Conservation (phyloP, 2,113 vertebrate genomes). For the Mugil cephalus region DNA sequence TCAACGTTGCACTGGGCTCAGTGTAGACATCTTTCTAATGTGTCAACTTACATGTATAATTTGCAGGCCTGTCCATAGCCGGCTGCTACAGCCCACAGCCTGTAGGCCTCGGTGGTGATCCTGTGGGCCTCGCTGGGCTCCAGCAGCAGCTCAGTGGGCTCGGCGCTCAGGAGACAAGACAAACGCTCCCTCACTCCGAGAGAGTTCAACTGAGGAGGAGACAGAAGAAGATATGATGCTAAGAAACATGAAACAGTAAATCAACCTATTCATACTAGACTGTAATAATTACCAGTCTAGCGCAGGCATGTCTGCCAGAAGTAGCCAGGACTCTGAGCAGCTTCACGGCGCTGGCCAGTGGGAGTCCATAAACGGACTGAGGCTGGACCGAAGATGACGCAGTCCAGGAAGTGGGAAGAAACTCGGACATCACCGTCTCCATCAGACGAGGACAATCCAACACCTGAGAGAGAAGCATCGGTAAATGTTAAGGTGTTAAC, state of each 20-base stretch:
- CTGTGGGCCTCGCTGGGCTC: conserved; percentile 85
- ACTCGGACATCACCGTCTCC: conserved; percentile 90
- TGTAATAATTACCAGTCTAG: conserved; percentile 86
- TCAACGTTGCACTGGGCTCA: too few species aligned
- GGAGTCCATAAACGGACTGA: conserved; percentile 85
- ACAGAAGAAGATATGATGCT: background rate
- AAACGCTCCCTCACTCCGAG: conserved; percentile 87
- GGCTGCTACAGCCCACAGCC: conserved; percentile 91
- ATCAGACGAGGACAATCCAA: conserved; percentile 93
- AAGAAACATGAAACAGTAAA: too few species aligned
- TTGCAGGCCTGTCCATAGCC: conserved; percentile 91
- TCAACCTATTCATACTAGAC: background rate
- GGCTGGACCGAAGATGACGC: conserved; percentile 61
- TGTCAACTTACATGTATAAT: conserved; percentile 88
- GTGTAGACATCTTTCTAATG: background rate
- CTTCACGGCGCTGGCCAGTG: conserved; percentile 91
- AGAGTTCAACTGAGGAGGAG: conserved; percentile 81
- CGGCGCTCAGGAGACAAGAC: conserved; percentile 88
- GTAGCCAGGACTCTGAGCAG: conserved; percentile 92
- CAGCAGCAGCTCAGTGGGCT: conserved; percentile 88
- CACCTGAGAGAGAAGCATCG: conserved; percentile 81
- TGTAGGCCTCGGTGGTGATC: conserved; percentile 88
- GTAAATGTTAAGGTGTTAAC: too few species aligned
- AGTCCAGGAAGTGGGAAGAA: conserved; percentile 91
- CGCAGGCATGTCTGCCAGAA: conserved; percentile 90